These are phyloP conservation scores for Paedocypris sp. DNA, from an alignment of 2,113 vertebrate species.

Conservation along the genomic window DNA sequence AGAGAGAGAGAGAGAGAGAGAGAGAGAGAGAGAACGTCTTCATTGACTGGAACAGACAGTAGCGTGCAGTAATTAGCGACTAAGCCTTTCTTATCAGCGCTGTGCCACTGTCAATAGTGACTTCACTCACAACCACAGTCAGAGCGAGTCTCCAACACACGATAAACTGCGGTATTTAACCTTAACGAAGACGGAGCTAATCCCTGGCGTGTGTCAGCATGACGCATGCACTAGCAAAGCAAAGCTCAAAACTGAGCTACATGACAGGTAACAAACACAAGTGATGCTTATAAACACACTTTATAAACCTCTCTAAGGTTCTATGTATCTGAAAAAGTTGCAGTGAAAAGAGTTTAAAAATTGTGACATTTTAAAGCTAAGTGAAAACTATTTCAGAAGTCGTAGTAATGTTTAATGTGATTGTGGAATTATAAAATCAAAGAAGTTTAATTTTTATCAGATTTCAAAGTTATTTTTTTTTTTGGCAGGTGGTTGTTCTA, in stretches of 20 bases:
- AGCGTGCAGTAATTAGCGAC: conserved; percentile 46
- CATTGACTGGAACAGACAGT: conserved; percentile 47
- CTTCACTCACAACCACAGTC: conserved; percentile 22
- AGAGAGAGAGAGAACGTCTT: conserved; percentile 43
- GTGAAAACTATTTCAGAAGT: no score
- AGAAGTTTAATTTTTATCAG: no score
- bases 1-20: conserved; percentile 34
- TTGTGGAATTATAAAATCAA: no score
- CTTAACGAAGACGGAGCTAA: neutral
- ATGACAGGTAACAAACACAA: neutral
- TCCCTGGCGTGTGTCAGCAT: neutral
- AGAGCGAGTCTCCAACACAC: neutral
- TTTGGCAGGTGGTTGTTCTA: no score
- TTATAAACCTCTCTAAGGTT: no score
- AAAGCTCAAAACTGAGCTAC: neutral
- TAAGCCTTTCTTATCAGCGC: conserved; percentile 41
- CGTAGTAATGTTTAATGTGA: no score
- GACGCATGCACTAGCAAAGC: neutral
- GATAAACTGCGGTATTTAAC: conserved; percentile 5
- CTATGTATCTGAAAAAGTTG: no score
- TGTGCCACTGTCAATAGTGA: conserved; percentile 33
- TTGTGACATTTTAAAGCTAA: no score
- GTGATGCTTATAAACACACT: no score
- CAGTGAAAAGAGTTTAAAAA: no score
- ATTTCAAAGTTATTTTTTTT: no score